A percentile compares a stretch with the other conserved stretches of the same genome.
Evolutionary conservation across 2,113 vertebrate species (phyloP).

Genomic region (Sturnira hondurensis): DNA sequence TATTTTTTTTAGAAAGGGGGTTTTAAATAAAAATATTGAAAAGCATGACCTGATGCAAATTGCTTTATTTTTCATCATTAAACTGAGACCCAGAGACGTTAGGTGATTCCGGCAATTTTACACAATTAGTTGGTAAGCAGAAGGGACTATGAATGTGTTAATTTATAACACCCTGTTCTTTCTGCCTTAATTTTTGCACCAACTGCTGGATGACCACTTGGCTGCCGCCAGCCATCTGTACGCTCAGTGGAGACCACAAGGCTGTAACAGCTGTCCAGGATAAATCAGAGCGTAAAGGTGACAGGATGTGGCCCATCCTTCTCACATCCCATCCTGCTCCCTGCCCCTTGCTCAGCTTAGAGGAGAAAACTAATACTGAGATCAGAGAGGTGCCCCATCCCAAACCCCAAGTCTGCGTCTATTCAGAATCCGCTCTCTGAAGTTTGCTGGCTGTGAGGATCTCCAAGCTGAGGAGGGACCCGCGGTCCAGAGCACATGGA

Average conservation of each 20-base stretch:
- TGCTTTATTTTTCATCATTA: neutral
- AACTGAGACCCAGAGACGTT: neutral
- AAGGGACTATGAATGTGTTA: fast-evolving
- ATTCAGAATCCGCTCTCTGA: neutral
- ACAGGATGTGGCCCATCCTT: fast-evolving
- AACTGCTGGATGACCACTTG: neutral
- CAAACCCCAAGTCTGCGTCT: neutral
- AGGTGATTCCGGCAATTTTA: neutral
- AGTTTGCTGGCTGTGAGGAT: neutral
- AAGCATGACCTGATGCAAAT: neutral
- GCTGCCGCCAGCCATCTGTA: no score
- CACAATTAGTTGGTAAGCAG: neutral
- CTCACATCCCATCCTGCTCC: neutral
- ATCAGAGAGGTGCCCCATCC: neutral
- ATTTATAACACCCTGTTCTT: neutral
- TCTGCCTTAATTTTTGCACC: neutral
- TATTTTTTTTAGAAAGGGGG: neutral
- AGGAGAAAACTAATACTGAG: neutral
- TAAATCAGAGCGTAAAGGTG: neutral
- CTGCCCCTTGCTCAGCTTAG: neutral
- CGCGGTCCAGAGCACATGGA: neutral
- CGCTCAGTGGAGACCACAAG: fast-evolving
- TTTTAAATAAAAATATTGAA: constrained; percentile 14
- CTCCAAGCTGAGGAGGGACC: neutral
- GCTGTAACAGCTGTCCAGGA: neutral